Conservation (phyloP, 2,113 vertebrate genomes). For the Garra rufa region DNA sequence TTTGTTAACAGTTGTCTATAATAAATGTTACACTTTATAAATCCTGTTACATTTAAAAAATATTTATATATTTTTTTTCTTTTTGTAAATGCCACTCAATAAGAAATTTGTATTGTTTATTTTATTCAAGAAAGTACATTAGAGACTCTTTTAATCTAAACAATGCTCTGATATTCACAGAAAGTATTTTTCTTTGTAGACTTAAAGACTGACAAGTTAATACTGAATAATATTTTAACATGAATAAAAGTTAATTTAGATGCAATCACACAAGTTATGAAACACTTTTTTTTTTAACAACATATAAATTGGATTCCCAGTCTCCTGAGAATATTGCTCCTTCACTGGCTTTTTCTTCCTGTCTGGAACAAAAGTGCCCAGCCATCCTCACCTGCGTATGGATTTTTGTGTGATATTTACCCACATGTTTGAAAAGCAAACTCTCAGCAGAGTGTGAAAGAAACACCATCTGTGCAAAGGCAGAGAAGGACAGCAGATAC, state of each 20-base stretch:
- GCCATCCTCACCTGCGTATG: background rate
- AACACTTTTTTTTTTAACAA: background rate
- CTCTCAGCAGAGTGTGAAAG: conserved; percentile 34
- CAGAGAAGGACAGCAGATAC: conserved; percentile 1
- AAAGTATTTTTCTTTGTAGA: background rate
- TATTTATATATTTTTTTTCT: no score
- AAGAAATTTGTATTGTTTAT: background rate
- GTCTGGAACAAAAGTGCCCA: conserved; percentile 5
- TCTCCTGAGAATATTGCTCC: background rate
- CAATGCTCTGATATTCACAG: background rate
- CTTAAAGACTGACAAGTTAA: background rate
- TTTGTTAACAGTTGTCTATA: background rate
- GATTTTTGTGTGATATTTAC: conserved; percentile 20
- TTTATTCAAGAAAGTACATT: background rate
- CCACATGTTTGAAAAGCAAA: conserved; percentile 31
- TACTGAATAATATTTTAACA: background rate
- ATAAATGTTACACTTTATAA: background rate
- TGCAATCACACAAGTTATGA: background rate
- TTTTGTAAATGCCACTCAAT: no score
- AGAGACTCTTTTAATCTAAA: background rate
- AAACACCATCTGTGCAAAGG: conserved; percentile 52
- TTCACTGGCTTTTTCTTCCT: background rate
- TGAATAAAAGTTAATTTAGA: background rate
- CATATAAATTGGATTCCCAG: background rate
- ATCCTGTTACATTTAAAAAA: background rate